phyloP scores from a whole-genome alignment of 92 coral and sea anemone genomes.

The Palythoa grandis region DNA sequence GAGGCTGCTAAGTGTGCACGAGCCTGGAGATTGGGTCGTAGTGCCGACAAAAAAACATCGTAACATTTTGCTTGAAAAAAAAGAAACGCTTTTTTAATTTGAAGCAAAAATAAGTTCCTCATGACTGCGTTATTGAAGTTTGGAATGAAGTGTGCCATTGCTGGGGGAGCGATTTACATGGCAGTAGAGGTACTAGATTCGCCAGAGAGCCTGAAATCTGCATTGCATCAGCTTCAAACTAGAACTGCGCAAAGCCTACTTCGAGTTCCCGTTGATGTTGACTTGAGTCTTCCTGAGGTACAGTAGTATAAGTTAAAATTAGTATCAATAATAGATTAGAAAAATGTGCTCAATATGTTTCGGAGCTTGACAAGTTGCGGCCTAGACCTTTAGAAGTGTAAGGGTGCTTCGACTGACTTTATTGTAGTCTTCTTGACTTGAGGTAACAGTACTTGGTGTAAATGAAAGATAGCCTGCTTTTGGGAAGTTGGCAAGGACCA shows the following conservation, averaged over 20 bases:
- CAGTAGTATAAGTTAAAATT: background rate
- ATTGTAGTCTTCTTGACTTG: no score
- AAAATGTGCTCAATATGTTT: background rate
- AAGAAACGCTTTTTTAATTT: background rate
- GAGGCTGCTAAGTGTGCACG: slow-evolving; percentile 14
- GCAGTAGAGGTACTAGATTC: slow-evolving; percentile 72
- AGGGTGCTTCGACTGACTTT: no score
- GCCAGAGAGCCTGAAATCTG: slow-evolving; percentile 68
- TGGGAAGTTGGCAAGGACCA: no score
- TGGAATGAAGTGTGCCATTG: slow-evolving; percentile 67
- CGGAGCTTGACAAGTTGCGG: no score
- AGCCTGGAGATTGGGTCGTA: background rate
- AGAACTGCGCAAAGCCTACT: slow-evolving; percentile 63
- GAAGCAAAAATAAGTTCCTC: background rate
- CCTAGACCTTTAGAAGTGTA: no score
- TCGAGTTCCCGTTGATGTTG: slow-evolving; percentile 62
- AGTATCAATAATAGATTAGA: background rate
- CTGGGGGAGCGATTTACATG: slow-evolving; percentile 73
- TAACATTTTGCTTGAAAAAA: background rate
- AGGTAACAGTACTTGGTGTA: no score
- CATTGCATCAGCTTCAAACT: slow-evolving; percentile 52
- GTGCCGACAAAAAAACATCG: background rate
- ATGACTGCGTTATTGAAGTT: slow-evolving; percentile 62
- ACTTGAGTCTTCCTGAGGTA: slow-evolving; percentile 35
- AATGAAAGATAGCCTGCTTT: no score